Evolutionary conservation across 1,140 invertebrate genomes (phyloP).

Genomic region (Condylostylus longicornis): DNA sequence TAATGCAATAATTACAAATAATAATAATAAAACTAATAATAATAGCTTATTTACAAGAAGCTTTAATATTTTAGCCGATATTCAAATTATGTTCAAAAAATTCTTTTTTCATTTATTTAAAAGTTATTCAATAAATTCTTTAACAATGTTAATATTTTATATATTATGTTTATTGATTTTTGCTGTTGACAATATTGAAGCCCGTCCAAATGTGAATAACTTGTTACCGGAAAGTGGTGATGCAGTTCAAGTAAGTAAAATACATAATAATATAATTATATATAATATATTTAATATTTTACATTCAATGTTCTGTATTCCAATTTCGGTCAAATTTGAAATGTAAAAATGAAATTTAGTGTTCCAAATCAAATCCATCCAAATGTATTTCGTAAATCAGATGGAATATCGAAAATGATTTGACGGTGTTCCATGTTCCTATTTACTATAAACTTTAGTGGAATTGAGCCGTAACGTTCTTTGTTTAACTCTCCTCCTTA

Average conservation of each 20-base stretch:
- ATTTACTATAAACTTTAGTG: too few species aligned
- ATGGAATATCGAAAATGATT: background rate
- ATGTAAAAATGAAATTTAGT: background rate
- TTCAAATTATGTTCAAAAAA: background rate
- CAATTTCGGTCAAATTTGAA: background rate
- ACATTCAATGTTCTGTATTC: background rate
- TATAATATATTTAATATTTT: background rate
- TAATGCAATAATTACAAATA: constrained; percentile 1
- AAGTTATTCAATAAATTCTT: too few species aligned
- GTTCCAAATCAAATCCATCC: constrained; percentile 1
- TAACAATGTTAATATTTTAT: too few species aligned
- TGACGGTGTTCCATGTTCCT: too few species aligned
- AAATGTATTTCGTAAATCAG: background rate
- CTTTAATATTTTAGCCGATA: background rate
- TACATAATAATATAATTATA: constrained; percentile 4
- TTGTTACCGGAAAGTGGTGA: too few species aligned
- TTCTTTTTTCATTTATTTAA: background rate
- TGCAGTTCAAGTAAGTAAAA: constrained; percentile 2
- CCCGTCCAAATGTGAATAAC: constrained; percentile 21
- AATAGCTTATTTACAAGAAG: constrained; percentile 6
- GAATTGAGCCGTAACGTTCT: too few species aligned
- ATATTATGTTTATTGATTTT: background rate
- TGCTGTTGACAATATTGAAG: constrained; percentile 15
- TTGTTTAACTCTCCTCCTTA: too few species aligned
- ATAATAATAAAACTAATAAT: constrained; percentile 5